phyloP scores from a whole-genome alignment of 1,140 invertebrate genomes.

The Orchesella cincta region DNA sequence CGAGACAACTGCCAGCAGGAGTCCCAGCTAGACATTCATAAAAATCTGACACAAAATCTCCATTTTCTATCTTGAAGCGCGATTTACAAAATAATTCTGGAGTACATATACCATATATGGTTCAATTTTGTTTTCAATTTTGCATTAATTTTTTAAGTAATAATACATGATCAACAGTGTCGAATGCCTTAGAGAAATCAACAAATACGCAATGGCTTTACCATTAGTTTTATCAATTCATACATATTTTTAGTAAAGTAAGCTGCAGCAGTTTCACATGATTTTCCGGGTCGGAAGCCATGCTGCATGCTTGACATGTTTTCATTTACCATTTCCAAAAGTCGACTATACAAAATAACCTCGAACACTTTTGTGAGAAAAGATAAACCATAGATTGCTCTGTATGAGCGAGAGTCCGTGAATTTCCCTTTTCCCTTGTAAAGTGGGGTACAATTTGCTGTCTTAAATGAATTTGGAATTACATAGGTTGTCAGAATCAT shows the following conservation, averaged over 20 bases:
- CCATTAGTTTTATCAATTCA: background rate
- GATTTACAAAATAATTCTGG: background rate
- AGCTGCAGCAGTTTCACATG: conserved; percentile 5
- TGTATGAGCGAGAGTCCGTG: background rate
- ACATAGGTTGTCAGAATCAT: no score
- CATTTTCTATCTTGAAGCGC: background rate
- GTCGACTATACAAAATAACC: conserved; percentile 15
- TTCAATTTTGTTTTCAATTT: background rate
- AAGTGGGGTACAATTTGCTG: conserved; percentile 2
- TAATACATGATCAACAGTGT: background rate
- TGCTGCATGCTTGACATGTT: conserved; percentile 3
- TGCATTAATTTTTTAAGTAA: conserved; percentile 14
- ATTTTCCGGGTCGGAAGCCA: background rate
- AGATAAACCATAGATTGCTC: background rate
- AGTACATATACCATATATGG: background rate
- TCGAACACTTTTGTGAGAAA: conserved; percentile 32
- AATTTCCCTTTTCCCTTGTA: conserved; percentile 33
- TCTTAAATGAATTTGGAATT: no score
- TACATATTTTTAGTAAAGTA: background rate
- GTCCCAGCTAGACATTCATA: background rate
- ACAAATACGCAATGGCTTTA: conserved; percentile 21
- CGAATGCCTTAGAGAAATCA: conserved; percentile 31
- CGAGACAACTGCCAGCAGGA: background rate
- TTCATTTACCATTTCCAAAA: background rate
- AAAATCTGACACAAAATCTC: background rate